Base-by-base conservation (phyloP, 2,888 invertebrate genomes). In the Deroplatys truncata region DNA sequence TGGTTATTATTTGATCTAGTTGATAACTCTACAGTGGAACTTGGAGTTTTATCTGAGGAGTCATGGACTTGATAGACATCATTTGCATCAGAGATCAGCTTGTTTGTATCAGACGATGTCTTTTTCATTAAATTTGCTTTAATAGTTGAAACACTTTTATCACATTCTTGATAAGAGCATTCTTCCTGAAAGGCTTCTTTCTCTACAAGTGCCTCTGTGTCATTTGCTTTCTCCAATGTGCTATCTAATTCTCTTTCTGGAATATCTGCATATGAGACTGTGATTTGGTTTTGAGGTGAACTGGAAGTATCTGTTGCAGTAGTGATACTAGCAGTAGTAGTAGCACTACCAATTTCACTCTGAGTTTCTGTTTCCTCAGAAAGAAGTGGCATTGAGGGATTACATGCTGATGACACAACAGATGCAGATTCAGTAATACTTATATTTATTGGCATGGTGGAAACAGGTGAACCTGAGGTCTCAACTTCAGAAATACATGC, bases 371-470 rank as follows among this genome's bases (percentile, higher is more conserved):
- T 72, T 28, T 91, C 91, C 84, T 90, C 90, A 82, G 91, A 89
- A 25, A 91, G 88, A 8, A 91, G 89, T 8, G 91, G 91, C 91
- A 91, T 91, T 10, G 91, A 90, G 25, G 89, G 90, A 15, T 90
- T 89, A 29, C 86, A 89, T 13, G 56, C 49, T 16, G 88, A 16
- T 43, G 49, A 13, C 7, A 88, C 28, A 90, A 86, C 84, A 72
- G 89, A 28, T 31, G 16, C 29, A 28, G 56, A 31, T 72, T 56
- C 72, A 31, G 56, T n/a, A 28, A 82, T 35, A 85, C 43, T 85
- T 31, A 89, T 20, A 43, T 72, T 72, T 20, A 72, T 20, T 72
- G 85, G 49, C n/a, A 83, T 83, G 28, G n/a, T 88, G 15, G 84
- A 88, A 25, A 87, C 28, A 15, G 86, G 25, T 16, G 83, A 83